A percentile compares a stretch with the other conserved stretches of the same genome.
These are phyloP conservation scores for Oreochromis aureus DNA, from an alignment of 2,113 vertebrate species.

Conservation along the genomic window DNA sequence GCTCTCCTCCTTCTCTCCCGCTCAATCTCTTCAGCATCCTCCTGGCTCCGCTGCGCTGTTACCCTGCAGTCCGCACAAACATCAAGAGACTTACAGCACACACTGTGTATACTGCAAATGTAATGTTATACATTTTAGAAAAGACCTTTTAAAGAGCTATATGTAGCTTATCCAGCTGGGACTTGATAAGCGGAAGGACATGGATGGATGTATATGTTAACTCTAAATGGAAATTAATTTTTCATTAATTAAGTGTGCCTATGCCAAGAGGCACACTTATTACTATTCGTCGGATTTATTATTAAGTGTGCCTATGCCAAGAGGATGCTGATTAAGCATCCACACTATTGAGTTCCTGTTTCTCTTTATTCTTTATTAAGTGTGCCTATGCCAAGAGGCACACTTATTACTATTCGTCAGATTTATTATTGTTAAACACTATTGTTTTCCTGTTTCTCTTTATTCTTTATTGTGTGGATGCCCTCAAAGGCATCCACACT, in stretches of 20 bases:
- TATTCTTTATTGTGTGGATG: too few relatives aligned
- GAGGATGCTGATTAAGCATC: too few relatives aligned
- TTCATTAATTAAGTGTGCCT: neutral
- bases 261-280: too few relatives aligned
- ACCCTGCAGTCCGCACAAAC: slow-evolving; percentile 63
- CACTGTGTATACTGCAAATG: neutral
- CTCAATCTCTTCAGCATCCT: slow-evolving; percentile 81
- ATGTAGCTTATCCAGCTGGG: neutral
- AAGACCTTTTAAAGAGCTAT: neutral
- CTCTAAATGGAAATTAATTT: neutral
- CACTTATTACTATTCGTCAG: too few relatives aligned
- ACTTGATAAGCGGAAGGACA: neutral
- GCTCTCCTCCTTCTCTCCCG: slow-evolving; percentile 70
- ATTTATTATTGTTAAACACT: too few relatives aligned
- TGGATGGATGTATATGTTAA: neutral
- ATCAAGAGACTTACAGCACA: neutral
- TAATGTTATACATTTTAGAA: neutral
- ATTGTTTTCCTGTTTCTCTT: too few relatives aligned
- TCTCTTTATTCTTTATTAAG: too few relatives aligned
- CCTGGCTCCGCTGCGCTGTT: slow-evolving; percentile 80
- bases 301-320: too few relatives aligned
- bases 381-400: too few relatives aligned
- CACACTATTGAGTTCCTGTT: too few relatives aligned
- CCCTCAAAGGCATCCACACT: too few relatives aligned
- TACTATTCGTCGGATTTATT: too few relatives aligned